These are phyloP conservation scores for Nothura maculosa DNA, from an alignment of 2,797 vertebrate species.

Conservation along the genomic window DNA sequence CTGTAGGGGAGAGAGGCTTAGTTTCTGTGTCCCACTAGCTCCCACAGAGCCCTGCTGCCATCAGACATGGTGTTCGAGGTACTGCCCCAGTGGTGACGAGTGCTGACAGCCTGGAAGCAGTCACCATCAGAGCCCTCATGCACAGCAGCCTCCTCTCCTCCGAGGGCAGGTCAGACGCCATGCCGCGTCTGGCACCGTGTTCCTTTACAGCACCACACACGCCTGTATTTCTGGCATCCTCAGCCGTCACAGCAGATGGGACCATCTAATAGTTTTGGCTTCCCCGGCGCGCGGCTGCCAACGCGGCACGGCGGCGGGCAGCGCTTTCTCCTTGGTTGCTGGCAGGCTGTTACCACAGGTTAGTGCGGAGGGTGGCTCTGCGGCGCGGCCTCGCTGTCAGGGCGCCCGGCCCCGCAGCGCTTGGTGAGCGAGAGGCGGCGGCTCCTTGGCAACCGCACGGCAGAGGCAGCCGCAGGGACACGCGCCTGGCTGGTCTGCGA, in stretches of 20 bases:
- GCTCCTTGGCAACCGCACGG: slow-evolving; percentile 35
- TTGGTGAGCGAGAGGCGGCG: not conserved
- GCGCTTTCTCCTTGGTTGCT: not conserved
- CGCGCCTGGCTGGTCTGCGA: slow-evolving; percentile 2
- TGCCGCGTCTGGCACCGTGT: not conserved
- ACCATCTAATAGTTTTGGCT: not conserved
- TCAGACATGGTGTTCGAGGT: not conserved
- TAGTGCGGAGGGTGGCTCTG: not conserved
- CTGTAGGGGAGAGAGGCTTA: not conserved
- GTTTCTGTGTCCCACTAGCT: not conserved
- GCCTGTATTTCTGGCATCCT: not conserved
- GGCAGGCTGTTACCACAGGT: not conserved
- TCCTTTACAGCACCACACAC: not conserved
- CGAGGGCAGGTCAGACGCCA: not conserved
- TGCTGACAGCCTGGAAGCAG: not conserved
- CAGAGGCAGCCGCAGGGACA: slow-evolving; percentile 3
- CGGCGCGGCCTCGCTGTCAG: not conserved
- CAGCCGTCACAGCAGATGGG: not conserved
- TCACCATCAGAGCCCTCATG: not conserved
- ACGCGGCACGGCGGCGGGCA: not conserved
- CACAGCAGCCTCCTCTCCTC: not conserved
- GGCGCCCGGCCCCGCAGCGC: not conserved
- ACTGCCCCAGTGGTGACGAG: not conserved
- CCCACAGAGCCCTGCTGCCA: not conserved
- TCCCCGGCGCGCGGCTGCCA: fast-evolving